Base-by-base conservation (phyloP, 2,888 invertebrate species). In the Drosophila stalkeri region DNA sequence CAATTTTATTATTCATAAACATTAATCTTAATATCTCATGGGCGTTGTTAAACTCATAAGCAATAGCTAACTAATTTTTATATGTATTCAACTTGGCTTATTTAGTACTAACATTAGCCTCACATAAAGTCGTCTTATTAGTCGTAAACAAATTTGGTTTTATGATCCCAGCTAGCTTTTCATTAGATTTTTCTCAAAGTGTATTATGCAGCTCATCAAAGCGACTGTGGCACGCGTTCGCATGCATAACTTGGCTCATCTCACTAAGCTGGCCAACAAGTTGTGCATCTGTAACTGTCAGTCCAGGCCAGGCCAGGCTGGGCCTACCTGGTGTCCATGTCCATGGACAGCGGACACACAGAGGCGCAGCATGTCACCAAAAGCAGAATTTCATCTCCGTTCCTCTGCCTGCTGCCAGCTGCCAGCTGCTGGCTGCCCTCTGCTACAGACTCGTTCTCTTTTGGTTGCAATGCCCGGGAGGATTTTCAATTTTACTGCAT, bases 401-500 rank as follows among this genome's bases (percentile, higher is more conserved):
- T 3, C 11, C 18, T 39, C 43, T 49, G 14, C 23, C 35, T n/a
- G 37, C 41, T 9, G 35, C 4, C 41, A 11, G 18, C 41, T 41
- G 41, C 3, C n/a, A 6, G n/a, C 41, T 49, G 12, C 18, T 35
- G 14, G 49, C 27, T 33, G 31, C 11, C 43, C 43, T 44, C 33
- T n/a, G 43, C 11, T 55, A 31, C 39, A 31, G 27, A 12, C 39
- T 41, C 41, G n/a, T 18, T 41, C 55, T 55, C 41, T 18, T 39
- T 54, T 39, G 54, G 54, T n/a, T 67, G 66, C 67, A 72, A 81
- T 81, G 80, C 88, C 90, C 90, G 83, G 73, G 90, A 89, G 90
- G 90, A 90, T 90, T 91, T 91, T 90, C 90, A 91, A 90, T 91
- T 91, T 91, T 91, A 91, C 90, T 91, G 90, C 90, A 91, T 91